phyloP scores from a whole-genome alignment of 2,113 vertebrate species.

The Odontesthes bonariensis region DNA sequence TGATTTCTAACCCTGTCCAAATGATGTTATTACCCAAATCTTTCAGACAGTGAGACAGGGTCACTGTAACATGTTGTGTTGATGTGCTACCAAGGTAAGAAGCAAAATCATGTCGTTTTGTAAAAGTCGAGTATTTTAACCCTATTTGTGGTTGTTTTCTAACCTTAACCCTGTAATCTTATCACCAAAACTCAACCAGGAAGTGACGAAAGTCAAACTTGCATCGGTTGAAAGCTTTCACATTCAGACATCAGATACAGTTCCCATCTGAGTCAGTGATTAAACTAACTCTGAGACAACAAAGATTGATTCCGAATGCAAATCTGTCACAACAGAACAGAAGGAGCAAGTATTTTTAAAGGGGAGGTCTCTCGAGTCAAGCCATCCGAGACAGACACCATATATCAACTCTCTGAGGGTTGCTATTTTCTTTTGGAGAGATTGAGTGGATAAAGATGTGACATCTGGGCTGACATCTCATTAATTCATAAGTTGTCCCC shows the following conservation, averaged over 20 bases:
- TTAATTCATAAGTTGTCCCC: conserved; percentile 73
- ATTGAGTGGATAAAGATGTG: conserved; percentile 72
- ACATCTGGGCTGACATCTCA: conserved; percentile 73
- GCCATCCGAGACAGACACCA: conserved; percentile 23
- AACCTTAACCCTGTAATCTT: too few species aligned
- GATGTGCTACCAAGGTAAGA: too few species aligned
- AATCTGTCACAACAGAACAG: conserved; percentile 41
- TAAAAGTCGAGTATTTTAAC: too few species aligned
- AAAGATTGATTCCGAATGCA: conserved; percentile 6
- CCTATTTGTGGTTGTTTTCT: too few species aligned
- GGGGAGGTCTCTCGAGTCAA: conserved; percentile 31
- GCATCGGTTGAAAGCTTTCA: neutral
- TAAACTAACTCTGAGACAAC: neutral
- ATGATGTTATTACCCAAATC: too few species aligned
- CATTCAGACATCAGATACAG: neutral
- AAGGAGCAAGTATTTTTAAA: conserved; percentile 31
- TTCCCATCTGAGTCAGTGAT: conserved; percentile 6
- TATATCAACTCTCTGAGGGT: conserved; percentile 27
- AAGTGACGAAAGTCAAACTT: neutral
- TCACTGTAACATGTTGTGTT: too few species aligned
- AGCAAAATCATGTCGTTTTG: too few species aligned
- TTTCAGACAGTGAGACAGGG: neutral
- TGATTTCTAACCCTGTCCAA: too few species aligned
- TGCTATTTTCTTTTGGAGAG: conserved; percentile 40
- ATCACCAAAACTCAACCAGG: too few species aligned